A percentile compares a stretch with the other conserved stretches of the same genome.
These are phyloP conservation scores for Antheraea mylitta DNA, from an alignment of 1,140 invertebrate genomes.

Conservation along the genomic window DNA sequence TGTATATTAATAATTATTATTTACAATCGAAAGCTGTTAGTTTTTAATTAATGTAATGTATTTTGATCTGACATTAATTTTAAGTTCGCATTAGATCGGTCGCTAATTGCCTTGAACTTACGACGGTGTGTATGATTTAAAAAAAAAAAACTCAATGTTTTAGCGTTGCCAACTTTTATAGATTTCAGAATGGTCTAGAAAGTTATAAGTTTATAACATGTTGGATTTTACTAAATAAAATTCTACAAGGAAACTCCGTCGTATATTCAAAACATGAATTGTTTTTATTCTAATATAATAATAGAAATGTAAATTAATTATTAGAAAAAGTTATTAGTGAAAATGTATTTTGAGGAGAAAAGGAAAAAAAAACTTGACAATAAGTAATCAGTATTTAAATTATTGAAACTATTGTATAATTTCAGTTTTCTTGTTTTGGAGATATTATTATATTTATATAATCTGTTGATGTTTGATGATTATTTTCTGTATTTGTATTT, in stretches of 20 bases:
- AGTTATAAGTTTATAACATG: not conserved
- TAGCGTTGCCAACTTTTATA: not conserved
- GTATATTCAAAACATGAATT: not conserved
- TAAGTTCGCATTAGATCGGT: constrained; percentile 46
- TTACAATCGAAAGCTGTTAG: constrained; percentile 20
- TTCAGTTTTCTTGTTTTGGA: constrained; percentile 59
- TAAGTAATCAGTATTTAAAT: constrained; percentile 51
- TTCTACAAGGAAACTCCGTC: not conserved
- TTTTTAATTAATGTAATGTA: not conserved
- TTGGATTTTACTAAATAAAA: too few relatives aligned
- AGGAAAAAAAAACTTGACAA: constrained; percentile 34
- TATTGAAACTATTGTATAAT: constrained; percentile 40
- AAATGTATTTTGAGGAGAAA: not conserved
- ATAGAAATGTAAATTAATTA: constrained; percentile 13
- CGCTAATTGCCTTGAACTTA: constrained; percentile 27
- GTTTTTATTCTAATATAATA: constrained; percentile 11
- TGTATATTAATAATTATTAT: constrained; percentile 15
- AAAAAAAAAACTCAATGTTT: not conserved
- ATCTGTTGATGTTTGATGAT: constrained; percentile 64
- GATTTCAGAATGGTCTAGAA: too few relatives aligned
- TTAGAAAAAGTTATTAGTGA: constrained; percentile 8
- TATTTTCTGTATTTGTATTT: constrained; percentile 55
- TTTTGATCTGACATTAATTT: constrained; percentile 58
- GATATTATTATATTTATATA: constrained; percentile 46
- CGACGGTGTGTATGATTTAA: not conserved